Evolutionary conservation across 2,113 vertebrate genomes (phyloP).

Genomic region (Protomyctophum bolini): DNA sequence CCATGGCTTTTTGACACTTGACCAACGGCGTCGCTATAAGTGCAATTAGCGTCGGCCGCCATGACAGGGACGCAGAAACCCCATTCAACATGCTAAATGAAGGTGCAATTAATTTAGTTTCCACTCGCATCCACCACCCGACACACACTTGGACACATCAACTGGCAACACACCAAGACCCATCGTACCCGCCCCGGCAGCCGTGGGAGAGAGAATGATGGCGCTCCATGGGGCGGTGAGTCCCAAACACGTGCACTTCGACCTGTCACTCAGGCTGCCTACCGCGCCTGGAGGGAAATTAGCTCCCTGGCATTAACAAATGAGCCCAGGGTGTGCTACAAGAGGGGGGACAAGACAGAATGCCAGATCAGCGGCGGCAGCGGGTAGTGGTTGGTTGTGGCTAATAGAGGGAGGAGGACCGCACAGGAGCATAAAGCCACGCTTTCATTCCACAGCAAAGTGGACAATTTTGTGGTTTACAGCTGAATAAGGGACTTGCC

Average conservation of each 20-base stretch:
- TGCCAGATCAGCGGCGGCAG: not conserved
- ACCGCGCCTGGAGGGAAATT: slow-evolving; percentile 49
- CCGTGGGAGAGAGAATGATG: slow-evolving; percentile 43
- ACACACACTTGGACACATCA: slow-evolving; percentile 52
- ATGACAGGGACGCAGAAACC: slow-evolving; percentile 55
- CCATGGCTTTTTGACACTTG: slow-evolving; percentile 67
- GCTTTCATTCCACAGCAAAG: slow-evolving; percentile 13
- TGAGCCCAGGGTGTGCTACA: slow-evolving; percentile 31
- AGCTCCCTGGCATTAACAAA: slow-evolving; percentile 58
- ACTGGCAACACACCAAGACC: slow-evolving; percentile 56
- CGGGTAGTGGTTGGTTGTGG: not conserved
- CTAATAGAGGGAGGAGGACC: not conserved
- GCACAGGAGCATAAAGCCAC: not conserved
- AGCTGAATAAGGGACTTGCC: not conserved
- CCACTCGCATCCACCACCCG: slow-evolving; percentile 18
- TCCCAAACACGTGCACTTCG: slow-evolving; percentile 27
- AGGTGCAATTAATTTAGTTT: slow-evolving; percentile 63
- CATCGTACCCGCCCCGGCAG: slow-evolving; percentile 48
- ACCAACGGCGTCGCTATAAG: slow-evolving; percentile 59
- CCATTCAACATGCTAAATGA: slow-evolving; percentile 33
- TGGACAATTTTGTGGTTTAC: slow-evolving; percentile 13
- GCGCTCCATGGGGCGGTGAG: slow-evolving; percentile 29
- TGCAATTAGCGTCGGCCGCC: slow-evolving; percentile 64
- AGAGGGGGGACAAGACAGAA: slow-evolving; percentile 9
- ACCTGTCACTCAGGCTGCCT: slow-evolving; percentile 62